Evolutionary conservation across 2,113 vertebrate genomes (phyloP).

Genomic region (Tenebrosternarchus preto): DNA sequence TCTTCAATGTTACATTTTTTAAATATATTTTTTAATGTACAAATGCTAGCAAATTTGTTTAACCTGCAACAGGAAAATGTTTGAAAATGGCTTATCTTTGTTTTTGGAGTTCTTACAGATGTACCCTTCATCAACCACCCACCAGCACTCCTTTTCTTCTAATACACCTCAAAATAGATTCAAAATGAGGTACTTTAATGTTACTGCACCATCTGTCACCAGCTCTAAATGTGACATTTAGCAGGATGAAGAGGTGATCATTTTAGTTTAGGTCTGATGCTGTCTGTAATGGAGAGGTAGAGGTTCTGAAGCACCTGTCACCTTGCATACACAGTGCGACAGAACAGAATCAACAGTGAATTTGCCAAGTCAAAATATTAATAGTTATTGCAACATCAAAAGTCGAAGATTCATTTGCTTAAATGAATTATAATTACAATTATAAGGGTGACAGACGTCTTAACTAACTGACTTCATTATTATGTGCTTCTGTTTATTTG

Average conservation of each 20-base stretch:
- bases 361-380: too few species aligned
- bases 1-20: neutral
- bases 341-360: too few species aligned
- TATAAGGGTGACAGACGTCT: neutral
- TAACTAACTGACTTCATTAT: neutral
- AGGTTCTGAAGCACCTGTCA: neutral
- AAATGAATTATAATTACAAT: too few species aligned
- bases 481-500: neutral
- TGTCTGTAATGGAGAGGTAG: neutral
- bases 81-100: neutral
- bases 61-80: too few species aligned
- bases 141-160: neutral
- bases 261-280: slow-evolving; percentile 21
- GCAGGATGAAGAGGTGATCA: slow-evolving; percentile 8
- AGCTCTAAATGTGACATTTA: neutral
- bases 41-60: too few species aligned
- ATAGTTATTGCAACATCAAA: too few species aligned
- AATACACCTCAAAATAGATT: slow-evolving; percentile 11
- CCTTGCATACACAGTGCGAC: neutral
- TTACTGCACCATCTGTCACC: neutral
- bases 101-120: neutral
- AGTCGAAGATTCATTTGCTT: too few species aligned
- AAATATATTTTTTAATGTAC: too few species aligned
- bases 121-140: neutral
- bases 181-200: neutral